Evolutionary conservation across 2,888 invertebrate genomes (phyloP).

Genomic region (Synanthedon andrenaeformis): DNA sequence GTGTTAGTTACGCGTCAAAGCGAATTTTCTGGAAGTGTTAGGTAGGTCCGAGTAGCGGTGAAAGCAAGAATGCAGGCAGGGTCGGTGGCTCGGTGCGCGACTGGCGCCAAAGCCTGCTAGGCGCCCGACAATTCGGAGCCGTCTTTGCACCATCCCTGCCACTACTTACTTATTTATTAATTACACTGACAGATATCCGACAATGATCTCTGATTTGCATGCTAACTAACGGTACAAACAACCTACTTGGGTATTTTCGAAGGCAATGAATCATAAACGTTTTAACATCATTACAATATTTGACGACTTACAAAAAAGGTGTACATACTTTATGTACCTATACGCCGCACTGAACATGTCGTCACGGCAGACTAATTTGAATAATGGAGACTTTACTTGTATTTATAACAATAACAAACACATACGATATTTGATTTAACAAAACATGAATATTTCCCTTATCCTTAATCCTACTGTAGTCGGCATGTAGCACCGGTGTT

Average conservation of each 20-base stretch:
- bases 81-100: neutral
- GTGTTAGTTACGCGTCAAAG: neutral
- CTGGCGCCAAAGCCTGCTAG: neutral
- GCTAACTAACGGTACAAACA: slow-evolving; percentile 17
- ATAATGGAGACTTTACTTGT: neutral
- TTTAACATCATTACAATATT: neutral
- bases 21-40: neutral
- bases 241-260: slow-evolving; percentile 9
- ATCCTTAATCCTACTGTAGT: no score
- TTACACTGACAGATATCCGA: neutral
- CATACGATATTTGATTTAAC: neutral
- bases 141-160: neutral
- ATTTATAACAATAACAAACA: neutral
- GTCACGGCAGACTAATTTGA: neutral
- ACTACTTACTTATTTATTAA: neutral
- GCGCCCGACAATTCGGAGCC: neutral
- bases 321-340: neutral
- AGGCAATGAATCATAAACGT: neutral
- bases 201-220: neutral
- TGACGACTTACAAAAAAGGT: neutral
- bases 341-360: neutral
- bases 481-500: no score
- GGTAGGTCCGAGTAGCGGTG: neutral
- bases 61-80: neutral
- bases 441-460: no score